Conservation (phyloP, 2,113 vertebrate genomes). For the Xenopus borealis region DNA sequence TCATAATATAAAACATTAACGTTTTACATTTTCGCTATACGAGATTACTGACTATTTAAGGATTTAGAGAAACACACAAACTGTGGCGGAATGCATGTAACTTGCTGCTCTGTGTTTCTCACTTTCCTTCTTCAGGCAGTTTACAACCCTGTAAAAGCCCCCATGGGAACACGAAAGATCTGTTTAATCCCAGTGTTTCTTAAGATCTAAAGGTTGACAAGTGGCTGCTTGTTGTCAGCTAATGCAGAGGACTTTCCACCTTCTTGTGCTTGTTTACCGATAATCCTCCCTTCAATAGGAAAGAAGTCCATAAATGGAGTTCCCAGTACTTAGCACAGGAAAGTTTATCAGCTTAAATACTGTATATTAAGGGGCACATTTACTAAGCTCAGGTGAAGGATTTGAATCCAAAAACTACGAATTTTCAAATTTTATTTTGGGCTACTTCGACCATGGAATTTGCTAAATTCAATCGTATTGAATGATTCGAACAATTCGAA, state of each 20-base stretch:
- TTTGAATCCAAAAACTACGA: no score
- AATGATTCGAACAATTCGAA: no score
- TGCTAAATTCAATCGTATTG: no score
- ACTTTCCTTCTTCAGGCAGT: slow-evolving; percentile 6
- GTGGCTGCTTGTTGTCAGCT: neutral
- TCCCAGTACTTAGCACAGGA: no score
- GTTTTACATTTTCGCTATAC: no score
- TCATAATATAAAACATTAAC: no score
- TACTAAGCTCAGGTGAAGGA: no score
- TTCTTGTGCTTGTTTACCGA: slow-evolving; percentile 1
- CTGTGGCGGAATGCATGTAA: neutral
- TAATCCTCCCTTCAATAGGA: slow-evolving; percentile 11
- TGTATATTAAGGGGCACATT: no score
- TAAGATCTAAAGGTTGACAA: slow-evolving; percentile 26
- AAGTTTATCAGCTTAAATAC: no score
- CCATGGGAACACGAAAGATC: slow-evolving; percentile 13
- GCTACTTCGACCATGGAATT: no score
- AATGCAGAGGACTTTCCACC: slow-evolving; percentile 21
- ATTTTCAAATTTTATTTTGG: no score
- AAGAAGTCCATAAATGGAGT: no score
- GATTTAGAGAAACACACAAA: neutral
- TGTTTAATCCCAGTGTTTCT: slow-evolving; percentile 21
- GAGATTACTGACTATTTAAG: neutral
- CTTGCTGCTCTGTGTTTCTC: neutral
- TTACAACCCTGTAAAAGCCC: neutral